Conservation (phyloP, 2,113 vertebrate species). For the Taurulus bubalis region DNA sequence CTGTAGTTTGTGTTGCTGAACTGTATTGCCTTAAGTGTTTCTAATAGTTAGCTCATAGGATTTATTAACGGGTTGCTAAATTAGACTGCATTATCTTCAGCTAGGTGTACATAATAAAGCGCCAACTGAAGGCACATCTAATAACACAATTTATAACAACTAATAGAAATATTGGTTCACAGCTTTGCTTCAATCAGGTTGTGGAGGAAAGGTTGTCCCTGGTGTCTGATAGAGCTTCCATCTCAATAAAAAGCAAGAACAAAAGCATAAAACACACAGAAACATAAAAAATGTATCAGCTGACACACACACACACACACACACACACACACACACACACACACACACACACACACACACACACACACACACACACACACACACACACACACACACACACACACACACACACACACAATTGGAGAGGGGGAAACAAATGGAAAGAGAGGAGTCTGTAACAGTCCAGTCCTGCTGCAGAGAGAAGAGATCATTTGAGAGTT, state of each 20-base stretch:
- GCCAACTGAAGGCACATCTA: background rate
- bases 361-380: too few species aligned
- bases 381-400: too few species aligned
- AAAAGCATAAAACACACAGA: slow-evolving; percentile 46
- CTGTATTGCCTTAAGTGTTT: background rate
- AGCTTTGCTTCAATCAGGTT: slow-evolving; percentile 9
- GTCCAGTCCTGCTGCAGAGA: slow-evolving; percentile 6
- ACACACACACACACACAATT: too few species aligned
- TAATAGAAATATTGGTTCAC: background rate
- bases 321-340: slow-evolving; percentile 9
- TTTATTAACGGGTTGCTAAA: background rate
- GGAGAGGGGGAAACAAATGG: slow-evolving; percentile 1
- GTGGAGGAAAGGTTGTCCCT: slow-evolving; percentile 5
- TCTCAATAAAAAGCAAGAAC: slow-evolving; percentile 42
- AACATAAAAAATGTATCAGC: slow-evolving; percentile 59
- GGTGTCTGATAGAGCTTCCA: slow-evolving; percentile 4
- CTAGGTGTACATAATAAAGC: background rate
- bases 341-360: slow-evolving; percentile 12
- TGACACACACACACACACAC: slow-evolving; percentile 1
- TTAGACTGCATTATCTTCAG: background rate
- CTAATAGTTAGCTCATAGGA: background rate
- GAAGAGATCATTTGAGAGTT: slow-evolving; percentile 1
- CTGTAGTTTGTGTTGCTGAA: background rate
- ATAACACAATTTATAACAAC: background rate
- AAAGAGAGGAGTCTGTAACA: background rate